Conservation (phyloP, 2,113 vertebrate species). For the Gymnogyps californianus region DNA sequence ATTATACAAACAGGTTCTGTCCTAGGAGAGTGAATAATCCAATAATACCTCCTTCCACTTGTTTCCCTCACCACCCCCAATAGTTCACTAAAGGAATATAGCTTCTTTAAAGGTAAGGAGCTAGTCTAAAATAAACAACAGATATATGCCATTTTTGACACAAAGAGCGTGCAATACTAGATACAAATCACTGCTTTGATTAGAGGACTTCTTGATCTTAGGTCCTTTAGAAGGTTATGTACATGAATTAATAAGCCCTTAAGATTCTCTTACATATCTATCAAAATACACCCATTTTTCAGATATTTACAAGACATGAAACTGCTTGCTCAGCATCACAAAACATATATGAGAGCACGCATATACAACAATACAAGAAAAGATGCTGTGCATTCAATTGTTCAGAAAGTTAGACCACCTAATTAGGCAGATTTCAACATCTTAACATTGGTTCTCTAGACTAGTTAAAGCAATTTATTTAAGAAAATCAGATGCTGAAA, state of each 20-base stretch:
- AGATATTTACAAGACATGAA: not conserved
- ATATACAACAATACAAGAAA: not conserved
- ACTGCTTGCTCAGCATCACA: not conserved
- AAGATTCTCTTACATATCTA: not conserved
- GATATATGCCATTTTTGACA: not conserved
- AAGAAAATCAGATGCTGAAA: not conserved
- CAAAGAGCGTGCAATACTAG: not conserved
- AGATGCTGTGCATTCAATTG: not conserved
- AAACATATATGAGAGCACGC: not conserved
- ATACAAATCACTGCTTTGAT: not conserved
- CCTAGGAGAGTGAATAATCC: constrained; percentile 58
- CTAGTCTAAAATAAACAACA: not conserved
- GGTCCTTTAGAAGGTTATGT: not conserved
- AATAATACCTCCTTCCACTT: constrained; percentile 28
- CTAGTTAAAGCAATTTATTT: not conserved
- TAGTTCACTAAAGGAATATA: not conserved
- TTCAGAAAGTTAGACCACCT: not conserved
- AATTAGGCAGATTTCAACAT: not conserved
- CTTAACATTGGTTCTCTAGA: not conserved
- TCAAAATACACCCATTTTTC: not conserved
- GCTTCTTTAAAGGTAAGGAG: not conserved
- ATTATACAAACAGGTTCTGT: constrained; percentile 71
- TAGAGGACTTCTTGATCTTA: not conserved
- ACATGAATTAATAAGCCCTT: not conserved
- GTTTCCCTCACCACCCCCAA: not conserved